Evolutionary conservation across 2,888 invertebrate genomes (phyloP).

Genomic region (Heliconius aoede): DNA sequence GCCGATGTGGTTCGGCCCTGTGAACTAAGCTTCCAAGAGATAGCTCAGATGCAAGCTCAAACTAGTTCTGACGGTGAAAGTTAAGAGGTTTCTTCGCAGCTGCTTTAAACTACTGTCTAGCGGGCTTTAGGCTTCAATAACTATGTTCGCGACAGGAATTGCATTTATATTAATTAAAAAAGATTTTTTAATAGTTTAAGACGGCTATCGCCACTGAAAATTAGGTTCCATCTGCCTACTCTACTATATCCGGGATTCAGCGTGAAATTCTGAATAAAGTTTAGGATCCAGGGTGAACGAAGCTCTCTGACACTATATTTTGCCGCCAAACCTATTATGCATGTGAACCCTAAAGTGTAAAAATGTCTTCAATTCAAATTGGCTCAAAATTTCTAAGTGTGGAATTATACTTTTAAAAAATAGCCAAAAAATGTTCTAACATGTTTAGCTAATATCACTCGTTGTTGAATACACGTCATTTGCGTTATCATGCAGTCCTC

Average conservation of each 20-base stretch:
- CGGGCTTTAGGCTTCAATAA: neutral
- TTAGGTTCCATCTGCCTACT: no score
- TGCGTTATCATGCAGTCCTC: slow-evolving; percentile 33
- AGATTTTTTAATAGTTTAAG: no score
- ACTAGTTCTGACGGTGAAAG: slow-evolving; percentile 63
- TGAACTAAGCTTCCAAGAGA: slow-evolving; percentile 44
- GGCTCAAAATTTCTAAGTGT: no score
- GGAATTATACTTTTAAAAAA: no score
- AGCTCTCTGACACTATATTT: no score
- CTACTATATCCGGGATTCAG: no score
- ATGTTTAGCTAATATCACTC: neutral
- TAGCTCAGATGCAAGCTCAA: slow-evolving; percentile 48
- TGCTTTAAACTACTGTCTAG: slow-evolving; percentile 31
- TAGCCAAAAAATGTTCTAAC: neutral
- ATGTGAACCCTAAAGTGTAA: no score
- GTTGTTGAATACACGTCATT: slow-evolving; percentile 8
- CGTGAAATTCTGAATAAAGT: no score
- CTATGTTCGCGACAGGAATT: neutral
- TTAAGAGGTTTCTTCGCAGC: slow-evolving; percentile 52
- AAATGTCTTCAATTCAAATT: no score
- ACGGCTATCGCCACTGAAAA: no score
- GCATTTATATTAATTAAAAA: neutral
- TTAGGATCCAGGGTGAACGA: no score
- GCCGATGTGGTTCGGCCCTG: slow-evolving; percentile 44
- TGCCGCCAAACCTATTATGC: no score